Evolutionary conservation across 2,888 invertebrate species (phyloP).

Genomic region (Caenorhabditis wallacei): DNA sequence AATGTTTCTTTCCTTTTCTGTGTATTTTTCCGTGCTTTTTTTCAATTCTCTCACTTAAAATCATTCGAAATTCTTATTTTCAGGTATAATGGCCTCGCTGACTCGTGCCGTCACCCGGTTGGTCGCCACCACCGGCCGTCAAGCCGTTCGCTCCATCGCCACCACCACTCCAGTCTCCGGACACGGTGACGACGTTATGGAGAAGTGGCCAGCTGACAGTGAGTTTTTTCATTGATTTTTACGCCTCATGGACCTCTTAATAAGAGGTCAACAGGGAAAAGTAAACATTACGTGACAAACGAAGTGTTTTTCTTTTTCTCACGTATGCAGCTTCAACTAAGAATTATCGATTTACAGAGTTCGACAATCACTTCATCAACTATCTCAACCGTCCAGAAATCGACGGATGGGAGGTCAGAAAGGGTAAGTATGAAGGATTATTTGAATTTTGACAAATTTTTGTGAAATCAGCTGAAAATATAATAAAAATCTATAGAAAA

Average conservation of each 20-base stretch:
- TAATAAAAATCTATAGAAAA: too few relatives aligned
- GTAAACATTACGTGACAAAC: slow-evolving; percentile 36
- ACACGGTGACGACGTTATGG: slow-evolving; percentile 77
- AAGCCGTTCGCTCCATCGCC: slow-evolving; percentile 63
- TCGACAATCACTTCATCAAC: slow-evolving; percentile 83
- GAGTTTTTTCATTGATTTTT: slow-evolving; percentile 46
- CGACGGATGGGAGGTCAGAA: slow-evolving; percentile 83
- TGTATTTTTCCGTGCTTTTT: not conserved
- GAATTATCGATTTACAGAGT: slow-evolving; percentile 73
- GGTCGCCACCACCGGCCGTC: slow-evolving; percentile 54
- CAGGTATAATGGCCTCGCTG: slow-evolving; percentile 73
- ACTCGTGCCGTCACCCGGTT: slow-evolving; percentile 67
- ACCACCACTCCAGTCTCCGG: slow-evolving; percentile 65
- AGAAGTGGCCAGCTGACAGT: slow-evolving; percentile 82
- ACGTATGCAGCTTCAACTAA: not conserved
- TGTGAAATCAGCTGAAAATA: not conserved
- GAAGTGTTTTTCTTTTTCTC: slow-evolving; percentile 18
- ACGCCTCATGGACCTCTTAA: not conserved
- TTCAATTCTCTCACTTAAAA: not conserved
- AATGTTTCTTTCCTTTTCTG: too few relatives aligned
- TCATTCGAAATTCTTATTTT: not conserved
- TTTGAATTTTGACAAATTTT: not conserved
- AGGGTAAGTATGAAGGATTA: slow-evolving; percentile 72
- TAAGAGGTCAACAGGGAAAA: not conserved
- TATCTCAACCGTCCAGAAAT: slow-evolving; percentile 82